Conservation (phyloP, 2,797 vertebrate species). For the Cynopterus sphinx region DNA sequence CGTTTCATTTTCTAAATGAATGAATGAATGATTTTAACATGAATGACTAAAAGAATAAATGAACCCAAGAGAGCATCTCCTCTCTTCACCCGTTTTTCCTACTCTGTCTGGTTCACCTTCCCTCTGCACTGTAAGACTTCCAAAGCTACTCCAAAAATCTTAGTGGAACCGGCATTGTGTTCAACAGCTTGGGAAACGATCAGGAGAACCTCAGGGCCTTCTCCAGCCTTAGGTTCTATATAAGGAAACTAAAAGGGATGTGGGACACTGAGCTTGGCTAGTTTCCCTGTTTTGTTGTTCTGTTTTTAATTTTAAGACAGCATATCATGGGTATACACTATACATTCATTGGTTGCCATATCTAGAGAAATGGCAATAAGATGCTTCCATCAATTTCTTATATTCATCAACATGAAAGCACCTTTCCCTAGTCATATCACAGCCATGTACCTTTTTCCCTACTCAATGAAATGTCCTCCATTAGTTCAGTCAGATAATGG, state of each 20-base stretch:
- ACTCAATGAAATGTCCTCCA: not conserved
- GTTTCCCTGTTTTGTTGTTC: not conserved
- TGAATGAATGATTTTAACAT: not conserved
- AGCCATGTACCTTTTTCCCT: not conserved
- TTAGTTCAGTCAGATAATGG: not conserved
- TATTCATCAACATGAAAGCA: not conserved
- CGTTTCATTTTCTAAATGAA: not conserved
- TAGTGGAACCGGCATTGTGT: not conserved
- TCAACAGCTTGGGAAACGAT: not conserved
- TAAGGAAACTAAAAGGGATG: not conserved
- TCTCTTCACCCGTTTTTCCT: not conserved
- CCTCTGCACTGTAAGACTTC: not conserved
- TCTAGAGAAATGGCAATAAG: constrained; percentile 10
- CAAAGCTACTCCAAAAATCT: not conserved
- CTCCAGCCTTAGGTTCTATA: not conserved
- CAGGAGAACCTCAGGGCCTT: not conserved
- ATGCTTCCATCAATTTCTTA: not conserved
- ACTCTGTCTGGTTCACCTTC: not conserved
- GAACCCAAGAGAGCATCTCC: not conserved
- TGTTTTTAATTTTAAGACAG: not conserved
- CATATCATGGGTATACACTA: not conserved
- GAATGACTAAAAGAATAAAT: not conserved
- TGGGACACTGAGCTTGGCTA: not conserved
- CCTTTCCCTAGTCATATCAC: not conserved
- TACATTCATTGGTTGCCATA: not conserved